phyloP scores from a whole-genome alignment of 2,888 invertebrate species.

The Glyphotaelius pellucidus region DNA sequence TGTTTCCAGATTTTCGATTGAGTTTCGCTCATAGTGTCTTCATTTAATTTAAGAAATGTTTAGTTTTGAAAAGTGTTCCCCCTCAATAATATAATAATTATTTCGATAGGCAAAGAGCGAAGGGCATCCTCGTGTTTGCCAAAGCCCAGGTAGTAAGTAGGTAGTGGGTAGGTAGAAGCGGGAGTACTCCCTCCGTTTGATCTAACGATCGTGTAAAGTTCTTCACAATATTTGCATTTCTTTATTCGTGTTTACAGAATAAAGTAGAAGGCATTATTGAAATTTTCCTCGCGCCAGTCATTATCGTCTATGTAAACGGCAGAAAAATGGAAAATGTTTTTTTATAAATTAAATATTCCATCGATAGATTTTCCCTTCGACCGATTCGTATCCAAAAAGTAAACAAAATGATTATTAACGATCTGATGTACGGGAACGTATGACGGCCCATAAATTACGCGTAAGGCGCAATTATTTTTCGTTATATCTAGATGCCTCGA shows the following conservation, averaged over 20 bases:
- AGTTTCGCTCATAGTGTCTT: too few relatives aligned
- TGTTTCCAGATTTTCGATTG: too few relatives aligned
- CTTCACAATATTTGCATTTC: constrained; percentile 4
- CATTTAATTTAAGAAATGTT: too few relatives aligned
- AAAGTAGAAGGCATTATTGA: constrained; percentile 18
- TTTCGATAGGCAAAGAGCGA: background rate
- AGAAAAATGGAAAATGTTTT: constrained; percentile 30
- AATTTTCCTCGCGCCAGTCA: background rate
- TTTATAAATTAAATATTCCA: constrained; percentile 14
- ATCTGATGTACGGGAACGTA: constrained; percentile 55
- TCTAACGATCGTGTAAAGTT: background rate
- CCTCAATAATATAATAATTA: background rate
- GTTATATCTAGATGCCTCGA: constrained; percentile 63
- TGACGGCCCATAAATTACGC: constrained; percentile 62
- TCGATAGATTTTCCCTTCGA: constrained; percentile 38
- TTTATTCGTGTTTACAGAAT: constrained; percentile 1
- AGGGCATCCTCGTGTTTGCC: background rate
- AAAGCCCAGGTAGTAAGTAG: background rate
- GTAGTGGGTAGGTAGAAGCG: background rate
- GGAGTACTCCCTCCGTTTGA: background rate
- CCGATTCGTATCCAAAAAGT: constrained; percentile 43
- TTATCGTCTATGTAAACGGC: constrained; percentile 25
- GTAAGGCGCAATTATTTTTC: constrained; percentile 66
- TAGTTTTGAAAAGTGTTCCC: background rate
- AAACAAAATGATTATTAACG: constrained; percentile 61